Conservation (phyloP, 1,140 invertebrate species). For the Aphidius ervi region DNA sequence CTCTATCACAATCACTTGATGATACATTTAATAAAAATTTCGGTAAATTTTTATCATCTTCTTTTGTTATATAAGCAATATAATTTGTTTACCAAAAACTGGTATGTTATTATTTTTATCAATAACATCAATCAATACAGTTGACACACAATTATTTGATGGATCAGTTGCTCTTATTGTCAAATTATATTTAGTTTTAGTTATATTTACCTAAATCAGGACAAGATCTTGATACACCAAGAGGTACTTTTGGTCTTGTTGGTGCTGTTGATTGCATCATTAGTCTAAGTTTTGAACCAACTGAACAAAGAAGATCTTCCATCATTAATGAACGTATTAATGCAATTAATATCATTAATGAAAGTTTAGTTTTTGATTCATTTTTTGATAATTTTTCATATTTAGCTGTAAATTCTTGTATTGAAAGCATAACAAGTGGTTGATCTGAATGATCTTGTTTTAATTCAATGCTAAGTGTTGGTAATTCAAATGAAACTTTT, state of each 20-base stretch:
- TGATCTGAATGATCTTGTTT: slow-evolving; percentile 64
- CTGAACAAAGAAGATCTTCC: slow-evolving; percentile 79
- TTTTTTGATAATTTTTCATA: slow-evolving; percentile 64
- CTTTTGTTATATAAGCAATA: slow-evolving; percentile 91
- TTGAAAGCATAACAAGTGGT: slow-evolving; percentile 74
- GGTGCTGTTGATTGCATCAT: slow-evolving; percentile 72
- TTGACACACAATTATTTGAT: slow-evolving; percentile 46
- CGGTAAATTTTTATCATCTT: slow-evolving; percentile 89
- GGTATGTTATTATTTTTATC: slow-evolving; percentile 90
- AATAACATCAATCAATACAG: slow-evolving; percentile 92
- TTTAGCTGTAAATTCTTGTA: slow-evolving; percentile 74
- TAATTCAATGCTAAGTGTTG: slow-evolving; percentile 69
- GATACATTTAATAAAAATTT: slow-evolving; percentile 76
- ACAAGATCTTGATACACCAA: slow-evolving; percentile 73
- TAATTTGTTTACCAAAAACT: slow-evolving; percentile 88
- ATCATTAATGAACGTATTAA: slow-evolving; percentile 79
- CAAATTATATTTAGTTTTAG: too few species aligned
- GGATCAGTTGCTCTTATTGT: too few species aligned
- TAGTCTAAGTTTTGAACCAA: slow-evolving; percentile 72
- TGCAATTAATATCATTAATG: too few species aligned
- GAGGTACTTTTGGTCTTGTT: slow-evolving; percentile 44
- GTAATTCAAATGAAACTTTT: slow-evolving; percentile 68
- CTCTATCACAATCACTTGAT: slow-evolving; percentile 92
- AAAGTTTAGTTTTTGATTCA: slow-evolving; percentile 71
- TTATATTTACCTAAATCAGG: too few species aligned